Percentiles rank a stretch among this genome's conserved stretches.
phyloP scores from a whole-genome alignment of 2,113 vertebrate genomes.

The Hyperopisus bebe region DNA sequence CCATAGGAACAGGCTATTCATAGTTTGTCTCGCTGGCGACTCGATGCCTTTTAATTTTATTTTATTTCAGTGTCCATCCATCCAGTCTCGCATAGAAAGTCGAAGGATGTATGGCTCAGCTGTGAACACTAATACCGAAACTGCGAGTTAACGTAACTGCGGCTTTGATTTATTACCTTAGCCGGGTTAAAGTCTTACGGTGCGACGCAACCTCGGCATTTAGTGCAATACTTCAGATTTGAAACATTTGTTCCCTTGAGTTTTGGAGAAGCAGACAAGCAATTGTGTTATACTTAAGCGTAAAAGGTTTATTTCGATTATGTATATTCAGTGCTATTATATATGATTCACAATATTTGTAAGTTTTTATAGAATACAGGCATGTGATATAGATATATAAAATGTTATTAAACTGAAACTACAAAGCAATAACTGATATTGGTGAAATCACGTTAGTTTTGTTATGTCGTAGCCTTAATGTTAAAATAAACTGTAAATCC shows the following conservation, averaged over 20 bases:
- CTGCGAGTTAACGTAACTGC: background rate
- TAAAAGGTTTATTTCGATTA: background rate
- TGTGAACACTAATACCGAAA: background rate
- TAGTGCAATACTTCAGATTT: background rate
- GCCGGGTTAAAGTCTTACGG: background rate
- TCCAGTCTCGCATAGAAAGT: background rate
- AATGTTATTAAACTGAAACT: background rate
- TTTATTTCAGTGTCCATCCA: constrained; percentile 26
- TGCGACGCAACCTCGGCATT: background rate
- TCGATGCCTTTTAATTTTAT: constrained; percentile 35
- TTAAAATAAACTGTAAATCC: background rate
- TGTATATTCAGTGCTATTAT: background rate
- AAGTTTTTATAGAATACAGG: background rate
- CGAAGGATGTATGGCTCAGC: background rate
- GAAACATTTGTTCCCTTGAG: background rate
- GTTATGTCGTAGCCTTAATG: background rate
- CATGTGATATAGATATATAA: background rate
- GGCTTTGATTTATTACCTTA: background rate
- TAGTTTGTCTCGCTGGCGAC: constrained; percentile 46
- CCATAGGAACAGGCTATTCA: constrained; percentile 68
- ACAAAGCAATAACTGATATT: background rate
- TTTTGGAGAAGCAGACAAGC: background rate
- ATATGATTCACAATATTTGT: background rate
- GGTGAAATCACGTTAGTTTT: background rate
- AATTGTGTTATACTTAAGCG: background rate